Evolutionary conservation across 64 coral and sea anemone genomes (phyloP), one percentile per base, ranked within the genome.

Genomic region (Actinia tenebrosa): DNA sequence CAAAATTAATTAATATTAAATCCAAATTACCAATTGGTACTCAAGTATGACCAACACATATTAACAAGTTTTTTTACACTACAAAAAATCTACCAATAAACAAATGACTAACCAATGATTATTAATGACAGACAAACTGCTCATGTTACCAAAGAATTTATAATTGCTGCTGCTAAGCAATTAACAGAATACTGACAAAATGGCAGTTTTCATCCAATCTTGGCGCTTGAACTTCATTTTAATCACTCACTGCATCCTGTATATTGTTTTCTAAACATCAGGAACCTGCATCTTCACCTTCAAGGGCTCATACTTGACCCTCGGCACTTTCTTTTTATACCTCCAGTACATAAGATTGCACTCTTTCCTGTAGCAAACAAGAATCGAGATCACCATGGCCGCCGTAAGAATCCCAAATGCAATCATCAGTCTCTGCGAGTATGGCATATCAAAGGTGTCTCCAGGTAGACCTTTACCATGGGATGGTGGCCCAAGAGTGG

Each of bases 261-360:
- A 75, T 25, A 75, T 14, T 13, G 7, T 42, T 9, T 75, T 75
- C 42, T 25, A 85, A 18, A 85, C 83, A 85, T 85, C 83, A 11
- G 88, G 80, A 45, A 93, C 91, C 46, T 93, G 94, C 89, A 89
- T 97, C 59, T 91, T 87, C 10, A 93, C 91, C 78, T 91, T 85
- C 10, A 97, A 86, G 79, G 91, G 94, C 80, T 93, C 92, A 68
- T 97, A 97, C 88, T 93, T 97, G 22, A 97, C 88, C 15, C 86
- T 89, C 68, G 80, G 86, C 27, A 78, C 63, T 30, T 50, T 17
- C 56, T 47, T 92, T 5, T 80, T 92, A 10, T 52, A 69, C 60
- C 83, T 85, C 83, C 83, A 85, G 56, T 64, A 85, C 45, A 71
- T 80, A 22, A 86, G 72, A 43, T 53, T 87, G 54, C 94, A 97